These are phyloP conservation scores for Yponomeuta evonymella DNA, from an alignment of 2,888 invertebrate genomes.

Conservation along the genomic window DNA sequence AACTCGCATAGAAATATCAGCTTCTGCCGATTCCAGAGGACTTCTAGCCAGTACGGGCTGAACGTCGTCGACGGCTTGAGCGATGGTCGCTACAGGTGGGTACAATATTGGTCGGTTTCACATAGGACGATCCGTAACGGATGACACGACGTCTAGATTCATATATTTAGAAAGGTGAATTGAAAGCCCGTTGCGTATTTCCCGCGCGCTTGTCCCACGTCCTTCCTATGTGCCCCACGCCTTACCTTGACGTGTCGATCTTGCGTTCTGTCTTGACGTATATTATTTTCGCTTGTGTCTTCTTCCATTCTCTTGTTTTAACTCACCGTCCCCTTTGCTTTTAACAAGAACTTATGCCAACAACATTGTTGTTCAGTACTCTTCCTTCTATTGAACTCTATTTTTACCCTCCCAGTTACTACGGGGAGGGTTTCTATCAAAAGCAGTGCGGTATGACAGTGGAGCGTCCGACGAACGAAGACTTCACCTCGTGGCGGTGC, in stretches of 20 bases:
- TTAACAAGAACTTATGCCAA: too few species aligned
- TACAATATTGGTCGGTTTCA: background rate
- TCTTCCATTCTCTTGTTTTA: too few species aligned
- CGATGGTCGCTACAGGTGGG: conserved; percentile 57
- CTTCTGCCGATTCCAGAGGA: conserved; percentile 68
- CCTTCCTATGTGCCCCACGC: too few species aligned
- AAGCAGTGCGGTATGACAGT: conserved; percentile 69
- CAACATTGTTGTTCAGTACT: too few species aligned
- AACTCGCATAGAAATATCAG: conserved; percentile 56
- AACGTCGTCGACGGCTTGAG: conserved; percentile 65
- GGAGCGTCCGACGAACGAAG: conserved; percentile 43
- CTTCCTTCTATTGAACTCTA: background rate
- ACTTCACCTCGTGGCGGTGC: conserved; percentile 66
- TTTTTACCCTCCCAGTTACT: conserved; percentile 47
- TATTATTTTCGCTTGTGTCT: too few species aligned
- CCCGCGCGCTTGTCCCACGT: too few species aligned
- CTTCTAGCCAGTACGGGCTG: conserved; percentile 45
- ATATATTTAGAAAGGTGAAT: background rate
- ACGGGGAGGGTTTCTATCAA: conserved; percentile 57
- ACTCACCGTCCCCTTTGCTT: too few species aligned
- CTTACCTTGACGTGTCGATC: too few species aligned
- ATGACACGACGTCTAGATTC: background rate
- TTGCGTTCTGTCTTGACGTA: too few species aligned
- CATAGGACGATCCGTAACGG: background rate
- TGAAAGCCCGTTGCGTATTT: background rate